A percentile compares a stretch with the other conserved stretches of the same genome.
Evolutionary conservation across 2,113 vertebrate genomes (phyloP).

Genomic region (Microcebus murinus): DNA sequence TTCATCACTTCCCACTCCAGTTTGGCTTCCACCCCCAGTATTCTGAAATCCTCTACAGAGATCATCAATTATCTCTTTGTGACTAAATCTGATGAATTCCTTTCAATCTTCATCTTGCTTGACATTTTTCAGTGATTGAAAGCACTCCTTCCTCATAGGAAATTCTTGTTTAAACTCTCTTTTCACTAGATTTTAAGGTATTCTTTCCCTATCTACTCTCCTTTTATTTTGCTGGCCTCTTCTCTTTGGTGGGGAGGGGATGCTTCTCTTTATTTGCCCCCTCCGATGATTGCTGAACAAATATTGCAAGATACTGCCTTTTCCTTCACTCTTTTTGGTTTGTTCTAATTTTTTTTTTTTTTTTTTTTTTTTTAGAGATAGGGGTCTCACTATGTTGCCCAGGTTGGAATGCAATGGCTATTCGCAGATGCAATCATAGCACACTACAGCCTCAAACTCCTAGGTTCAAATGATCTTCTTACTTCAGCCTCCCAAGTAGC

Average conservation of each 20-base stretch:
- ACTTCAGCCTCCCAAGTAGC: neutral
- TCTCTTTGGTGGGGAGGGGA: neutral
- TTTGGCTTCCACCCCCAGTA: neutral
- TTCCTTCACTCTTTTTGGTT: neutral
- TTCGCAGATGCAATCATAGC: neutral
- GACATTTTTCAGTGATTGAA: constrained; percentile 39
- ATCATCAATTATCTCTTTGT: constrained; percentile 27
- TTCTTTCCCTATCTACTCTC: neutral
- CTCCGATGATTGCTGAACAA: neutral
- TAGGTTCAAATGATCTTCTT: neutral
- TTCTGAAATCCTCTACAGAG: constrained; percentile 32
- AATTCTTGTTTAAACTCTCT: neutral
- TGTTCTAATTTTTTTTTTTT: neutral
- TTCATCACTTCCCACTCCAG: neutral
- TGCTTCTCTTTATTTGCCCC: neutral
- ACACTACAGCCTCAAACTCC: neutral
- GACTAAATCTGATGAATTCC: constrained; percentile 33
- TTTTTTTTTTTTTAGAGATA: neutral
- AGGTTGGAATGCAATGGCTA: neutral
- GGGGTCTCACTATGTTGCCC: neutral
- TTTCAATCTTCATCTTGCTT: constrained; percentile 44
- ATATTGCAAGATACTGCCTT: neutral
- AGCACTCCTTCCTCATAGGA: neutral
- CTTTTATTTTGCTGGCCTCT: neutral
- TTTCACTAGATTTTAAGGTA: neutral